Conservation (phyloP, 1,140 invertebrate genomes). For the Hypothenemus hampei region DNA sequence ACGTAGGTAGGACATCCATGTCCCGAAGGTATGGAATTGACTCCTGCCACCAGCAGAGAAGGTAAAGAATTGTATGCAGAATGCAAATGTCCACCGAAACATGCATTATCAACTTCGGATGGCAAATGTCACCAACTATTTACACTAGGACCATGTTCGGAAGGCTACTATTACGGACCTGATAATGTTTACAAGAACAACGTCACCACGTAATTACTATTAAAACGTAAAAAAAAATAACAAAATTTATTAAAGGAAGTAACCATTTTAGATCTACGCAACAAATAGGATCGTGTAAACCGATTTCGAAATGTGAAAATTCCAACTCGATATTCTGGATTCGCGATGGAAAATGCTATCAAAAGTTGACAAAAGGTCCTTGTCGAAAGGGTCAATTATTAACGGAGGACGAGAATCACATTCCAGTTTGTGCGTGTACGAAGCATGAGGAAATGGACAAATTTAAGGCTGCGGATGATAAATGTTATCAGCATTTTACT, state of each 20-base stretch:
- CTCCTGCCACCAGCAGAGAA: slow-evolving; percentile 50
- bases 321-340: slow-evolving; percentile 66
- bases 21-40: slow-evolving; percentile 76
- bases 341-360: slow-evolving; percentile 65
- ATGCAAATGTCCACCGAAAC: slow-evolving; percentile 73
- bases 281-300: slow-evolving; percentile 65
- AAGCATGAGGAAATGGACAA: slow-evolving; percentile 24
- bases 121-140: slow-evolving; percentile 65
- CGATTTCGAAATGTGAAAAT: slow-evolving; percentile 55
- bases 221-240: neutral
- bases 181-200: slow-evolving; percentile 41
- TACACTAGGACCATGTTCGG: slow-evolving; percentile 61
- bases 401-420: slow-evolving; percentile 44
- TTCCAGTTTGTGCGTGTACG: slow-evolving; percentile 27
- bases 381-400: slow-evolving; percentile 68
- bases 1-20: slow-evolving; percentile 72
- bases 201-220: slow-evolving; percentile 18
- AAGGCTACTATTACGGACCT: slow-evolving; percentile 67
- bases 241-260: neutral
- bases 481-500: slow-evolving; percentile 73
- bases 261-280: slow-evolving; percentile 43
- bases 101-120: slow-evolving; percentile 55
- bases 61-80: slow-evolving; percentile 59
- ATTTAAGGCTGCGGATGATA: slow-evolving; percentile 46
- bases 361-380: slow-evolving; percentile 62